These are phyloP conservation scores for Nymphalis c-album DNA, from an alignment of 2,888 invertebrate genomes.

Conservation along the genomic window DNA sequence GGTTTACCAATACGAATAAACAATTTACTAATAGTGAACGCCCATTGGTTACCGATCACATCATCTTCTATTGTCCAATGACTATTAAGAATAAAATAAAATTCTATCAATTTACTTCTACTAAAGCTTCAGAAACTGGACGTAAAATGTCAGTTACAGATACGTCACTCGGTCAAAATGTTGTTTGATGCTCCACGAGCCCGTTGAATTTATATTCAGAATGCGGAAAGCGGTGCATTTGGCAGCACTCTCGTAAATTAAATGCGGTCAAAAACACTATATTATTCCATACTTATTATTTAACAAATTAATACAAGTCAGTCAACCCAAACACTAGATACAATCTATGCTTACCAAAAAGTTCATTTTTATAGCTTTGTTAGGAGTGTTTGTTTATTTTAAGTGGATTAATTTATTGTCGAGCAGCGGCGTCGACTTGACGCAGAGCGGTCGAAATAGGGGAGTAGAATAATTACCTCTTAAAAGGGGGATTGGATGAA, in stretches of 20 bases:
- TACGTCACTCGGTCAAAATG: background rate
- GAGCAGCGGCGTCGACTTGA: background rate
- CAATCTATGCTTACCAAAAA: background rate
- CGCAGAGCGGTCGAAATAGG: conserved; percentile 1
- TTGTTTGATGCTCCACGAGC: background rate
- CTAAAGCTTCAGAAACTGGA: too few species aligned
- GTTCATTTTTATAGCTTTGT: background rate
- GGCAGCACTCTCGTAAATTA: background rate
- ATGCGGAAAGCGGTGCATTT: background rate
- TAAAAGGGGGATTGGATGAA: conserved; percentile 4
- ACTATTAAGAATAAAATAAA: too few species aligned
- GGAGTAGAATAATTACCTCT: conserved; percentile 11
- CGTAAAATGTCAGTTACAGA: background rate
- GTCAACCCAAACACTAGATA: too few species aligned
- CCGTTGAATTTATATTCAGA: conserved; percentile 7
- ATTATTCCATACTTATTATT: background rate
- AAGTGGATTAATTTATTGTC: background rate
- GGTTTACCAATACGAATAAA: too few species aligned
- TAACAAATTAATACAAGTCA: background rate
- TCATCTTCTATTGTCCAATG: too few species aligned
- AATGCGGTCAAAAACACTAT: background rate
- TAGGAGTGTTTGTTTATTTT: background rate
- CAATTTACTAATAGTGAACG: too few species aligned
- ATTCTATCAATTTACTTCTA: too few species aligned
- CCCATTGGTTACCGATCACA: too few species aligned